A percentile compares a stretch with the other conserved stretches of the same genome.
Conservation (phyloP, 2,888 invertebrate species). For the Phania funesta region DNA sequence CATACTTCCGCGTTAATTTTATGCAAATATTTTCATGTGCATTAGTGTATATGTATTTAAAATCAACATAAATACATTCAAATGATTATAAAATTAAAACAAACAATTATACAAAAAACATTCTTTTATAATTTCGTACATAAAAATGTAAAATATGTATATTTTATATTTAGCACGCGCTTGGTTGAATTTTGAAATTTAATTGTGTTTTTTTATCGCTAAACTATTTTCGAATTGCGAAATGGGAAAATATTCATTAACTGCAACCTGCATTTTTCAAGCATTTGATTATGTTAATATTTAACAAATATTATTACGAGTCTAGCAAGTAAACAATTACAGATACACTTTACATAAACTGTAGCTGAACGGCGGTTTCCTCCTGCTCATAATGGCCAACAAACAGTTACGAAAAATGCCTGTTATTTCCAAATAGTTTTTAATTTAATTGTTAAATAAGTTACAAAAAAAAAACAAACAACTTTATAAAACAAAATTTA, state of each 20-base stretch:
- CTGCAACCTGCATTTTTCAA: slow-evolving; percentile 19
- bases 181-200: slow-evolving; percentile 43
- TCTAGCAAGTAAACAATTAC: slow-evolving; percentile 49
- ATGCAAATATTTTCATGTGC: slow-evolving; percentile 45
- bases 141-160: slow-evolving; percentile 62
- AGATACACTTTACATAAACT: slow-evolving; percentile 13
- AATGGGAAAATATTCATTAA: slow-evolving; percentile 1
- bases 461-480: slow-evolving; percentile 9
- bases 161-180: slow-evolving; percentile 49
- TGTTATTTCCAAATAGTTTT: slow-evolving; percentile 38
- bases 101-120: slow-evolving; percentile 25
- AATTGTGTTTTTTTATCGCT: neutral
- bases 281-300: slow-evolving; percentile 61
- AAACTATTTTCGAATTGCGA: neutral
- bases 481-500: slow-evolving; percentile 31
- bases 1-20: slow-evolving; percentile 21
- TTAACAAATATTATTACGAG: slow-evolving; percentile 60
- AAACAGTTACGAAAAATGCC: slow-evolving; percentile 22
- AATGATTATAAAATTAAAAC: slow-evolving; percentile 49
- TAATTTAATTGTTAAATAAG: slow-evolving; percentile 51
- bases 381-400: slow-evolving; percentile 4
- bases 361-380: neutral
- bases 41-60: slow-evolving; percentile 25
- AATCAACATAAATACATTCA: slow-evolving; percentile 54
- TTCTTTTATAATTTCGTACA: neutral